phyloP scores from a whole-genome alignment of 2,888 invertebrate species.

The Polylopha cassiicola region DNA sequence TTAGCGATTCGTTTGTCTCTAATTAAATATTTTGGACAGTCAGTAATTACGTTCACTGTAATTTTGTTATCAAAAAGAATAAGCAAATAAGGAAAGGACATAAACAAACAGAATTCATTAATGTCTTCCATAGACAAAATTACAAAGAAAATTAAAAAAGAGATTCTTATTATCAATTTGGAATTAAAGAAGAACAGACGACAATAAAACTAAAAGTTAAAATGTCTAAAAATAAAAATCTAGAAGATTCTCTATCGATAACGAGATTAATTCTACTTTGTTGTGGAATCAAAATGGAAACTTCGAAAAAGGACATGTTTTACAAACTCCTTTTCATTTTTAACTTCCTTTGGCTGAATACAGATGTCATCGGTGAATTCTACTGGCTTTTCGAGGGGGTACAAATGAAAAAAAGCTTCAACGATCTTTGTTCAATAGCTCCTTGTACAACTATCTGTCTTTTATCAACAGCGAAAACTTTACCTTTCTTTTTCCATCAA shows the following conservation, averaged over 20 bases:
- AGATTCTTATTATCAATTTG: too few relatives aligned
- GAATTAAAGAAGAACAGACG: too few relatives aligned
- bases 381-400: conserved; percentile 45
- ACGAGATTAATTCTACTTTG: conserved; percentile 30
- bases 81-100: too few relatives aligned
- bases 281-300: conserved; percentile 42
- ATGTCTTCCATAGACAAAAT: too few relatives aligned
- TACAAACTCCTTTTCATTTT: conserved; percentile 33
- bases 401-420: conserved; percentile 35
- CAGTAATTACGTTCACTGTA: too few relatives aligned
- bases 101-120: too few relatives aligned
- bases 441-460: conserved; percentile 48
- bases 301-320: conserved; percentile 18
- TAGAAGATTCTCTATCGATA: conserved; percentile 11
- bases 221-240: conserved; percentile 10
- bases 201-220: too few relatives aligned
- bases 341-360: conserved; percentile 40
- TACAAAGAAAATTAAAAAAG: too few relatives aligned
- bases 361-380: conserved; percentile 45
- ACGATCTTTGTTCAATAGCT: conserved; percentile 42
- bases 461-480: conserved; percentile 41
- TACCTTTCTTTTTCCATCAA: conserved; percentile 37
- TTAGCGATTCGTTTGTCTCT: too few relatives aligned
- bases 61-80: too few relatives aligned
- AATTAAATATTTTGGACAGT: too few relatives aligned